Conservation (phyloP, 2,797 vertebrate genomes). For the Columba guinea region DNA sequence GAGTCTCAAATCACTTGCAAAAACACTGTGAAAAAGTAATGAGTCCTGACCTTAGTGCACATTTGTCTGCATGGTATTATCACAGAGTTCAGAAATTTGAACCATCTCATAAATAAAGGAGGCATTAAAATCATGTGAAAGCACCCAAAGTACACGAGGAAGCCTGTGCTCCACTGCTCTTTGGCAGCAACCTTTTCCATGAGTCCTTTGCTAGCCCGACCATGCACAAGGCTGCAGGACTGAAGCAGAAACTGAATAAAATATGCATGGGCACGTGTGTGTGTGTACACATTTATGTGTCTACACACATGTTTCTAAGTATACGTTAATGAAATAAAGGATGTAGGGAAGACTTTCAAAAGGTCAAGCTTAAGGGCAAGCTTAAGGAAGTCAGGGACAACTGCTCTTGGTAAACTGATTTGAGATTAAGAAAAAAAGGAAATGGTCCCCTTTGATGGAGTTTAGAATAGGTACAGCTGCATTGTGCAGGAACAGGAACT, state of each 20-base stretch:
- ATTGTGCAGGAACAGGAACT: conserved; percentile 46
- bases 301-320: neutral
- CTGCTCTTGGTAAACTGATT: conserved; percentile 13
- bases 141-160: neutral
- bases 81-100: neutral
- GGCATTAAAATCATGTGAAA: neutral
- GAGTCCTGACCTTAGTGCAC: neutral
- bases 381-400: conserved; percentile 36
- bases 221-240: neutral
- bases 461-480: conserved; percentile 55
- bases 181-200: neutral
- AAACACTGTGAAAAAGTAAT: conserved; percentile 18
- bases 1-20: conserved; percentile 7
- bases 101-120: neutral
- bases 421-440: conserved; percentile 45
- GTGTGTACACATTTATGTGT: rapidly evolving
- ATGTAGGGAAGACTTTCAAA: neutral
- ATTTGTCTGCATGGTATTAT: neutral
- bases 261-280: neutral
- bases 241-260: neutral
- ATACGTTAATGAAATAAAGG: neutral
- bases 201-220: neutral
- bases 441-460: conserved; percentile 29
- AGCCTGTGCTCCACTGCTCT: rapidly evolving
- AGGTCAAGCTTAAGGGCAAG: neutral